Evolutionary conservation across 2,113 vertebrate species (phyloP).

Genomic region (Rhinogobius similis): DNA sequence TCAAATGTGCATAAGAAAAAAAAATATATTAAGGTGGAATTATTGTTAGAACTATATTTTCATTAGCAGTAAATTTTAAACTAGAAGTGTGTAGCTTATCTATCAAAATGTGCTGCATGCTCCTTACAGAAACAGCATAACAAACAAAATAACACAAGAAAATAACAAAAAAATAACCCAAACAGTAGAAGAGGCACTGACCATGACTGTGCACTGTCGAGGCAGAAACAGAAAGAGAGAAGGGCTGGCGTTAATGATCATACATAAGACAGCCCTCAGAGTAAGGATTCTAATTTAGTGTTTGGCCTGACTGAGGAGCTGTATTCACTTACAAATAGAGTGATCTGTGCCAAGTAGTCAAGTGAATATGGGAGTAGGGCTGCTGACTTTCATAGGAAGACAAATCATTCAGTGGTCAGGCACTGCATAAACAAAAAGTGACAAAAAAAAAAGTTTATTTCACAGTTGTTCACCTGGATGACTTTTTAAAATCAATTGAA

Average conservation of each 20-base stretch:
- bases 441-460: slow-evolving; percentile 47
- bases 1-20: no score
- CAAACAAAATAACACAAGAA: background rate
- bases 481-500: no score
- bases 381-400: slow-evolving; percentile 33
- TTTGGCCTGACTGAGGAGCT: slow-evolving; percentile 67
- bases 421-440: slow-evolving; percentile 18
- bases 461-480: background rate
- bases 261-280: slow-evolving; percentile 73
- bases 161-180: slow-evolving; percentile 7
- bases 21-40: no score
- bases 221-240: slow-evolving; percentile 68
- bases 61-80: background rate
- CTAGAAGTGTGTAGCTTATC: background rate
- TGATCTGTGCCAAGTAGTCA: slow-evolving; percentile 68
- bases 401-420: slow-evolving; percentile 30
- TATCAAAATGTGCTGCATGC: background rate
- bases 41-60: background rate
- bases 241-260: slow-evolving; percentile 62
- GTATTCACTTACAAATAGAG: slow-evolving; percentile 75
- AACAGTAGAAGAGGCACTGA: slow-evolving; percentile 68
- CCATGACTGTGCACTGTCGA: slow-evolving; percentile 75
- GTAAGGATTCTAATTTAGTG: slow-evolving; percentile 85
- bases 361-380: slow-evolving; percentile 20
- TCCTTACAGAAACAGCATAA: background rate